Conservation (phyloP, 2,888 invertebrate genomes). For the Brachyopa scutellaris region DNA sequence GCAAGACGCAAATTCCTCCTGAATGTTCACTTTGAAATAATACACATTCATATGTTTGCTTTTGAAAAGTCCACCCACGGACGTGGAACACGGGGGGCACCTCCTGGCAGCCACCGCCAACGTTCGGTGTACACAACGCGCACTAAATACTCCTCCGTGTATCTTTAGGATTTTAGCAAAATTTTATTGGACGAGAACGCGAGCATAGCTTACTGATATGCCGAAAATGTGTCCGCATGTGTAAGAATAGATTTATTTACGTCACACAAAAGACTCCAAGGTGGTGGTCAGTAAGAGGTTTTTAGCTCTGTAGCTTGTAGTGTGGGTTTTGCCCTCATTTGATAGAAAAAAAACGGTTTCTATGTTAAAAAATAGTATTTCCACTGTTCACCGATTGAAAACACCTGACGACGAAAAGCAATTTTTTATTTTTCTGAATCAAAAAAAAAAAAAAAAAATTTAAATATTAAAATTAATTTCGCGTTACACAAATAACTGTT, state of each 20-base stretch:
- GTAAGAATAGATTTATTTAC: constrained; percentile 51
- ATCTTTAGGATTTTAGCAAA: constrained; percentile 43
- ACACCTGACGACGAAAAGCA: constrained; percentile 54
- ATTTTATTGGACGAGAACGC: constrained; percentile 53
- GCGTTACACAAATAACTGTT: constrained; percentile 41
- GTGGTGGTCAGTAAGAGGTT: constrained; percentile 31
- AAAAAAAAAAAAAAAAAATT: constrained; percentile 19
- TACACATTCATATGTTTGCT: constrained; percentile 1
- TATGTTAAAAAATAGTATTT: constrained; percentile 6
- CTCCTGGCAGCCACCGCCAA: neutral
- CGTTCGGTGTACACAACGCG: constrained; percentile 13
- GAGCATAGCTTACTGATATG: constrained; percentile 63
- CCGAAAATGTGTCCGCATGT: constrained; percentile 35
- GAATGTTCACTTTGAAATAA: constrained; percentile 25
- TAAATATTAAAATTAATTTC: constrained; percentile 26
- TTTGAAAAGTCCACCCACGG: constrained; percentile 54
- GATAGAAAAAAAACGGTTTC: constrained; percentile 9
- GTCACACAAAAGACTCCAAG: constrained; percentile 52
- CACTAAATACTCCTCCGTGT: constrained; percentile 33
- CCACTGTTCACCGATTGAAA: constrained; percentile 23
- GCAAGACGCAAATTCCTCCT: constrained; percentile 35
- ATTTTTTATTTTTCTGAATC: constrained; percentile 34
- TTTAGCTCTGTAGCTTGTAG: neutral
- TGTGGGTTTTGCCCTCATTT: constrained; percentile 68
- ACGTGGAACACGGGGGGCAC: constrained; percentile 1